Evolutionary conservation across 2,888 invertebrate genomes (phyloP).

Genomic region (Thecophora atra): DNA sequence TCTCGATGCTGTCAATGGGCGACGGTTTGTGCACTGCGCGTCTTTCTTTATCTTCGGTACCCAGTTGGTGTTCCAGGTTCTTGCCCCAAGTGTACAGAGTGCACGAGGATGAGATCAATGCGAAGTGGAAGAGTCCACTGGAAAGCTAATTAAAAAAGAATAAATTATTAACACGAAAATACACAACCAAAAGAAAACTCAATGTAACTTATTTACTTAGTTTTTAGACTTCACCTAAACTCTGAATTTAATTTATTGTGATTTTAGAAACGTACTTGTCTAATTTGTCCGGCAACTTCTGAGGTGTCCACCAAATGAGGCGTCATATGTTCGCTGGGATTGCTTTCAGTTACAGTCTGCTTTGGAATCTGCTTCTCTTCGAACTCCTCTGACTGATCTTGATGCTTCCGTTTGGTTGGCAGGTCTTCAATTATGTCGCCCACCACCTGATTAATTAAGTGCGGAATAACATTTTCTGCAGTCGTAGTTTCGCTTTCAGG

Average conservation of each 20-base stretch:
- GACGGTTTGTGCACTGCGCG: slow-evolving; percentile 60
- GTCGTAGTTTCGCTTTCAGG: not conserved
- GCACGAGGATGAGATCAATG: slow-evolving; percentile 76
- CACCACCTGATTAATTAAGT: slow-evolving; percentile 11
- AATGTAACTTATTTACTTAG: no score
- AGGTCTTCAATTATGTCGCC: slow-evolving; percentile 5
- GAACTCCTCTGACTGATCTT: slow-evolving; percentile 16
- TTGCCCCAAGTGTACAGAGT: slow-evolving; percentile 86
- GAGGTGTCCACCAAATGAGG: slow-evolving; percentile 73
- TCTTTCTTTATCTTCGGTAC: slow-evolving; percentile 67
- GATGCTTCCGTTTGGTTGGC: slow-evolving; percentile 3
- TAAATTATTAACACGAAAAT: no score
- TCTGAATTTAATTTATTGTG: no score
- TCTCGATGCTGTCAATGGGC: slow-evolving; percentile 61
- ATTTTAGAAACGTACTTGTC: slow-evolving; percentile 68
- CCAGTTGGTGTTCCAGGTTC: slow-evolving; percentile 90
- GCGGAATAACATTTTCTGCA: not conserved
- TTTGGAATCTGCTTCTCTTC: slow-evolving; percentile 29
- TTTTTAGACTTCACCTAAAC: no score
- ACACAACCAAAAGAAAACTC: no score
- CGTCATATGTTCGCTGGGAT: slow-evolving; percentile 68
- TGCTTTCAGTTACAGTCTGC: slow-evolving; percentile 47
- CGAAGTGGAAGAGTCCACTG: slow-evolving; percentile 86
- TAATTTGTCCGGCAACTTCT: slow-evolving; percentile 72
- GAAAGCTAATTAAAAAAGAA: slow-evolving; percentile 67